Percentiles rank a stretch among this genome's conserved stretches.
Evolutionary conservation across 2,888 invertebrate genomes (phyloP).

Genomic region (Agrotis puta): DNA sequence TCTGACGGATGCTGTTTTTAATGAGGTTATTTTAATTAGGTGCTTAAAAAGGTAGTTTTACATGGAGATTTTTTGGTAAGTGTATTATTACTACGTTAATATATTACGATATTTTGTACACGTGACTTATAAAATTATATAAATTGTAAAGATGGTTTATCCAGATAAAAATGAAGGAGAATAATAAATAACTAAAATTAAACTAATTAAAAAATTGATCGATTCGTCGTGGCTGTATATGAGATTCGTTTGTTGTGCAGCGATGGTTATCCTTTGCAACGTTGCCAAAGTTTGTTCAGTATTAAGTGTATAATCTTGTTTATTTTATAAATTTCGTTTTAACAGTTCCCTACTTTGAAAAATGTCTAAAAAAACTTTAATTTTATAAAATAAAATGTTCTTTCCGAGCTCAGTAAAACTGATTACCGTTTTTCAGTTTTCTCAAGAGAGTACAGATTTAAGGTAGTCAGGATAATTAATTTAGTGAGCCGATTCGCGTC

Average conservation of each 20-base stretch:
- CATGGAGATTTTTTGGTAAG: no score
- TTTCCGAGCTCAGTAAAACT: constrained; percentile 20
- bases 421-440: constrained; percentile 45
- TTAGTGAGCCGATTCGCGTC: not conserved
- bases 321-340: not conserved
- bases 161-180: no score
- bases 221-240: no score
- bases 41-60: no score
- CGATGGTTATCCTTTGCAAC: not conserved
- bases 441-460: constrained; percentile 32
- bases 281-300: not conserved
- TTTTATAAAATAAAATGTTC: constrained; percentile 4
- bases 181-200: no score
- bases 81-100: no score
- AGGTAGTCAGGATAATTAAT: constrained; percentile 12
- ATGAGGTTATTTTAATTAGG: no score
- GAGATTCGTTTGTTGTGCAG: not conserved
- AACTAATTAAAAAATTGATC: no score
- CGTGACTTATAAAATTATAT: no score
- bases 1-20: no score
- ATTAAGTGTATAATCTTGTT: constrained; percentile 1
- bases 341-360: constrained; percentile 10
- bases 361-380: constrained; percentile 5
- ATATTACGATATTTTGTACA: no score
- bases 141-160: no score